Percentiles rank a stretch among this genome's conserved stretches.
Conservation (phyloP, 1,140 invertebrate species). For the Tetramorium parvispinum region DNA sequence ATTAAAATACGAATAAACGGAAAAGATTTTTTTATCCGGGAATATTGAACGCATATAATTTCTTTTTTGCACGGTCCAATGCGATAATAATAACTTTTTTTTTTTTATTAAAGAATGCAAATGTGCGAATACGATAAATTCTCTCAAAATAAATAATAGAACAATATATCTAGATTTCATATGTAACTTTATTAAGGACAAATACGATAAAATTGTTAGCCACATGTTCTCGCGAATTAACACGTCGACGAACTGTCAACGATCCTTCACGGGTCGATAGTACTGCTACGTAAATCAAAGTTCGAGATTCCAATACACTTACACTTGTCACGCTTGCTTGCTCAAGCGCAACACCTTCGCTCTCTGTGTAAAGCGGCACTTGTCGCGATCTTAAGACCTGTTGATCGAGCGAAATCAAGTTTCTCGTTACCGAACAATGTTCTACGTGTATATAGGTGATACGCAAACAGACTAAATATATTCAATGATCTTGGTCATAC, state of each 20-base stretch:
- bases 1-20: neutral
- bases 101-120: neutral
- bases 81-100: neutral
- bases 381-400: constrained; percentile 73
- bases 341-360: constrained; percentile 66
- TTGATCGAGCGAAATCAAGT: constrained; percentile 70
- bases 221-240: constrained; percentile 39
- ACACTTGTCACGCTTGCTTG: constrained; percentile 65
- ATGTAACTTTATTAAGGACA: constrained; percentile 10
- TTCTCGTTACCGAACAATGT: constrained; percentile 67
- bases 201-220: neutral
- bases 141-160: neutral
- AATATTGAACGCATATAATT: neutral
- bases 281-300: constrained; percentile 62
- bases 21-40: neutral
- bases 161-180: neutral
- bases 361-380: constrained; percentile 39
- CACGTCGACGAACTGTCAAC: constrained; percentile 6
- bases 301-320: constrained; percentile 71
- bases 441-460: constrained; percentile 43
- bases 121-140: neutral
- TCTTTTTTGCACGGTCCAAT: neutral
- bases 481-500: constrained; percentile 58
- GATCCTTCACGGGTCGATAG: constrained; percentile 1
- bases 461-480: constrained; percentile 60